These are phyloP conservation scores for Sebastes dallii DNA, from an alignment of 2,797 vertebrate species.

Conservation along the genomic window DNA sequence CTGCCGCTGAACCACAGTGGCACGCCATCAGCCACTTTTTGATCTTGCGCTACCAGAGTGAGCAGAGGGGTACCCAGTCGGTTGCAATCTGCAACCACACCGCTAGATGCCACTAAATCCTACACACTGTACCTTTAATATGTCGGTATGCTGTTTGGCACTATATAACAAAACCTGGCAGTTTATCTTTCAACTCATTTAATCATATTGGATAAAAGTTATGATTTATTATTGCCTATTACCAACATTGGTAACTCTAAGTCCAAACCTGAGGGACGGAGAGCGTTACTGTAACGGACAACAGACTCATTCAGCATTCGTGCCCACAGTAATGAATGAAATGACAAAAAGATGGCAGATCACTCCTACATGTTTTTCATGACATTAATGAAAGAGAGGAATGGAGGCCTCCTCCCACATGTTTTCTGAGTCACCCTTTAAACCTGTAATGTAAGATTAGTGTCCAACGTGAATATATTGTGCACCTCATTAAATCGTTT, in stretches of 20 bases:
- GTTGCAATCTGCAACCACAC: too few species aligned
- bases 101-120: too few species aligned
- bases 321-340: constrained; percentile 23
- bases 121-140: not conserved
- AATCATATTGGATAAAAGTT: not conserved
- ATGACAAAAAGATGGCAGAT: constrained; percentile 11
- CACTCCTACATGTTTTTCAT: constrained; percentile 27
- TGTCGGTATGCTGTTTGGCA: not conserved
- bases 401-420: constrained; percentile 23
- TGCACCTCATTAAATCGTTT: not conserved
- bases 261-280: not conserved
- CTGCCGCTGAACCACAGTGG: not conserved
- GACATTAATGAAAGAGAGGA: constrained; percentile 13
- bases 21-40: not conserved
- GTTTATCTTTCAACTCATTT: not conserved
- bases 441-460: not conserved
- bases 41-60: not conserved
- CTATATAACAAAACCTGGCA: not conserved
- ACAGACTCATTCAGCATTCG: constrained; percentile 23
- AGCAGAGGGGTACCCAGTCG: too few species aligned
- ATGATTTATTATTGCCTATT: not conserved
- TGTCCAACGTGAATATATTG: not conserved
- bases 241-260: not conserved
- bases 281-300: constrained; percentile 9
- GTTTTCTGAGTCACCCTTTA: constrained; percentile 36